Base-by-base conservation (phyloP, 2,888 invertebrate genomes). In the Clistopyga incitator region DNA sequence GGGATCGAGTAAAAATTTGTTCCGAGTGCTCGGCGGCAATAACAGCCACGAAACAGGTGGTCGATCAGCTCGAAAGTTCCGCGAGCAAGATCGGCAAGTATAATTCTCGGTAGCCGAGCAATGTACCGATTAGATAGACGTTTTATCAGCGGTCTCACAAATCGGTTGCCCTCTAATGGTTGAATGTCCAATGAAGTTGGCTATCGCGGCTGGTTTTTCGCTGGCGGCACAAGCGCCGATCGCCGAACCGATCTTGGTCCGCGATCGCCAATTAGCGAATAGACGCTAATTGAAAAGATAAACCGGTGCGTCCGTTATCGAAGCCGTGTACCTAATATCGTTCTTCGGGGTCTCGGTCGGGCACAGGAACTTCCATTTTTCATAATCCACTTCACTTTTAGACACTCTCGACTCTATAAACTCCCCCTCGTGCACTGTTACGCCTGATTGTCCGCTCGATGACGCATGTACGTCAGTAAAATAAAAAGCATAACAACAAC, bases 231-330 rank as follows among this genome's bases (percentile, higher is more conserved):
- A 42, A 47, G 42, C 78, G 42, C 78, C 78, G 61, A 50, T 52
- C 47, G 34, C 72, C 20, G 45, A 61, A 71, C 56, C 70, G 54
- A 70, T 75, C 61, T 59, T 68, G 65, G 38, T 23, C 20, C 61
- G 65, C 42, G 80, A 54, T 70, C 75, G 74, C 80, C 86, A 86
- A 85, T 90, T 89, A 90, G 88, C 86, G 86, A 86, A 85, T 86
- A 82, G 85, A 61, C 81, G 72, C 86, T 88, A 91, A 90, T 91
- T 88, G 88, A 90, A 87, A 87, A 88, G 89, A 86, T 87, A 87
- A 88, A 77, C 72, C 76, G 81, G 75, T 85, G 81, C 82, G 70
- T 70, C 80, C 83, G 84, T 87, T 88, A 88, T 89, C 87, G 85
- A 78, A 84, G 72, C 84, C 70, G 76, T 59, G 83, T 78, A 72